Percentiles rank a stretch among this genome's conserved stretches.
phyloP scores from a whole-genome alignment of 2,113 vertebrate species.

The Mungos mungo region DNA sequence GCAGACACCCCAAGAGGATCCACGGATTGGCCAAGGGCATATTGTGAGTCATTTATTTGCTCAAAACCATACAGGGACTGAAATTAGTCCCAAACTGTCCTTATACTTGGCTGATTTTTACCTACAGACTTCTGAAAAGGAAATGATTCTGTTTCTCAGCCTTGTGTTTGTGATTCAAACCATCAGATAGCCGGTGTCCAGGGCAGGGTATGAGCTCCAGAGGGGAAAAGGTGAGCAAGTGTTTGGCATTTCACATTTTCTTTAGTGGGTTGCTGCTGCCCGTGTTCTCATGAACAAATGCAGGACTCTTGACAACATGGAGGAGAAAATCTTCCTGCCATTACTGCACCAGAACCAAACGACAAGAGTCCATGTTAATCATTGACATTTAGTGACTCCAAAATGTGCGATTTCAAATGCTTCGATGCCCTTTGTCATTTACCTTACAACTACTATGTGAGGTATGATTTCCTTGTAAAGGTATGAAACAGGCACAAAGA shows the following conservation, averaged over 20 bases:
- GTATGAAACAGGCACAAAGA: not conserved
- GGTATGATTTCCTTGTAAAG: not conserved
- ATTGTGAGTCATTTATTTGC: conserved; percentile 61
- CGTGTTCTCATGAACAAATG: not conserved
- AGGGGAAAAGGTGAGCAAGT: not conserved
- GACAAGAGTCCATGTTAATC: not conserved
- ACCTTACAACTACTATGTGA: not conserved
- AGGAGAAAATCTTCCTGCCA: not conserved
- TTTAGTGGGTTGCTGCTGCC: not conserved
- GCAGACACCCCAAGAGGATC: not conserved
- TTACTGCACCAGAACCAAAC: not conserved
- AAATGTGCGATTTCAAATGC: not conserved
- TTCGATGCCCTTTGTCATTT: not conserved
- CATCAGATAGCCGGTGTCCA: not conserved
- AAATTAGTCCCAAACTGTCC: conserved; percentile 68
- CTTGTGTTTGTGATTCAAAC: not conserved
- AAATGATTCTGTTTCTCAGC: conserved; percentile 1
- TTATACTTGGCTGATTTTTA: conserved; percentile 26
- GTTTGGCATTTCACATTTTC: not conserved
- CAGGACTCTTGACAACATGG: not conserved
- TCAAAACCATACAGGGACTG: conserved; percentile 40
- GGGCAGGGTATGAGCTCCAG: not conserved
- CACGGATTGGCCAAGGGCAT: conserved; percentile 53
- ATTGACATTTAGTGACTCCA: not conserved
- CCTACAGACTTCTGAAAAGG: not conserved